Evolutionary conservation across 1,140 invertebrate species (phyloP).

Genomic region (Lethrus apterus): DNA sequence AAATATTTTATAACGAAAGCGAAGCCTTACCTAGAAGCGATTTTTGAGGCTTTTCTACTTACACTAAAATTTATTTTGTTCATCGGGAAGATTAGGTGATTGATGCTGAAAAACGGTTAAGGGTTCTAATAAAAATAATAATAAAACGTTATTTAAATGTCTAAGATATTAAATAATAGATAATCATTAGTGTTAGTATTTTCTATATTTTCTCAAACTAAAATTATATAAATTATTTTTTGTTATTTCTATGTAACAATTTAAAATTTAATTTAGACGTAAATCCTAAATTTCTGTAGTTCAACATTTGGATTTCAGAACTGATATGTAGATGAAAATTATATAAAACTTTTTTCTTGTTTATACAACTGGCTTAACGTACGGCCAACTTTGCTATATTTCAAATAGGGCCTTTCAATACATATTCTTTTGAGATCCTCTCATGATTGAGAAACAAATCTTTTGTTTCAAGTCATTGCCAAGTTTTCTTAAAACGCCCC

Average conservation of each 20-base stretch:
- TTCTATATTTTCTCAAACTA: neutral
- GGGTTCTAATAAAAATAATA: neutral
- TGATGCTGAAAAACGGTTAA: neutral
- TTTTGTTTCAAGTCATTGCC: too few species aligned
- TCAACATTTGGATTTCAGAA: neutral
- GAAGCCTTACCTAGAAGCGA: neutral
- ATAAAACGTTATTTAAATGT: neutral
- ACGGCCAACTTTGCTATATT: too few species aligned
- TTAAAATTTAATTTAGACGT: neutral
- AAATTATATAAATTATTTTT: neutral
- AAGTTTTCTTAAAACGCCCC: too few species aligned
- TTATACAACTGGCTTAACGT: too few species aligned
- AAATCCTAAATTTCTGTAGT: neutral
- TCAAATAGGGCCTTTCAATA: too few species aligned
- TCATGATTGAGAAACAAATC: too few species aligned
- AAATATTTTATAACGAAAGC: too few species aligned
- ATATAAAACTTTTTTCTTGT: too few species aligned
- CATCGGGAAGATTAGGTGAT: neutral
- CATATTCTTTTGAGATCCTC: too few species aligned
- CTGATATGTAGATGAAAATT: too few species aligned
- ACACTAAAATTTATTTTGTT: constrained; percentile 1
- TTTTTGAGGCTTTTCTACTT: neutral
- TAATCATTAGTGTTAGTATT: neutral
- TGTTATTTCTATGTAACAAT: neutral
- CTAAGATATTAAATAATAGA: neutral